Base-by-base conservation (phyloP, 1,140 invertebrate species). In the Choristoneura fumiferana region DNA sequence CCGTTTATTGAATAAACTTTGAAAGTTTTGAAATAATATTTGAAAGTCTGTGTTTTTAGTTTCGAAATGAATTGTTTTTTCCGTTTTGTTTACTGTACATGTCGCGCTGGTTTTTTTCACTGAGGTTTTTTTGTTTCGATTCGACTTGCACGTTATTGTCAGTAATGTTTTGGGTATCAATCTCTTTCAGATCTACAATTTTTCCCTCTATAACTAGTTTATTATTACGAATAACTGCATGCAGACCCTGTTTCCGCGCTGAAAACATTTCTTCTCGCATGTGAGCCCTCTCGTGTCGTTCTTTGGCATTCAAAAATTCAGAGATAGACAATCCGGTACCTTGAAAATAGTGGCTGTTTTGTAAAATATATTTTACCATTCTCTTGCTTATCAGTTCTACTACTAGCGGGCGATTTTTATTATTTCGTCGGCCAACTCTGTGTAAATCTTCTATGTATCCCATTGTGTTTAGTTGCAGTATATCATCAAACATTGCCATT, bases 391-490 rank as follows among this genome's bases (percentile, higher is more conserved):
- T 13, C 29, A 62, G 9, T 43, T 62, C 60, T 1, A 57, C 17
- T n/a, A 57, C 43, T 9, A 62, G 45, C 9, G 54, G 60, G n/a
- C 60, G 43, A 6, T 39, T 34, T 12, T 1, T 6, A 1, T 14
- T 40, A 5, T n/a, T 43, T 17, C 14, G 12, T 17, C 33, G 60
- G 2, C 63, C 58, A 49, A 61, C 1, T 58, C 63, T 60, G 13
- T 45, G 39, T n/a, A 39, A 14, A n/a, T 61, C 52, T 40, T 65
- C 63, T 35, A 65, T 40, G n/a, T 58, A 65, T 8, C 58, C 58
- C 0, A 13, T 13, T 13, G 60, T 15, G 17, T 65, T 22, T 10
- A 65, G 12, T n/a, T 61, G 35, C 6, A 55, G n/a, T n/a, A 58
- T 55, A 8, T 65, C 56, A 0, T 29, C 37, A 18, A 65, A 61